Evolutionary conservation across 2,888 invertebrate species (phyloP).

Genomic region (Taphrorychus bicolor): DNA sequence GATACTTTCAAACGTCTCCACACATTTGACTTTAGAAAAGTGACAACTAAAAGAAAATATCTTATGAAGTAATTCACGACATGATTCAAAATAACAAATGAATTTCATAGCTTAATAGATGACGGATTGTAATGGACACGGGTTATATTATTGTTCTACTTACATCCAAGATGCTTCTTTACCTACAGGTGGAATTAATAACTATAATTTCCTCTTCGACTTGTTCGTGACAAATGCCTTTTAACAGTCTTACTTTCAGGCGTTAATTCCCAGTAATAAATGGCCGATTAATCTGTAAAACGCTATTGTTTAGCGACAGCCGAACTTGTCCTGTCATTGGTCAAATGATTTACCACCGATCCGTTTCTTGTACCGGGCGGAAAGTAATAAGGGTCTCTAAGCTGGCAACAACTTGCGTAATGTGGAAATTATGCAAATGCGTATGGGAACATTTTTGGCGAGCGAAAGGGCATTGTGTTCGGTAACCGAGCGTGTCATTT

Average conservation of each 20-base stretch:
- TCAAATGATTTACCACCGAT: slow-evolving; percentile 40
- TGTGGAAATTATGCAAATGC: slow-evolving; percentile 53
- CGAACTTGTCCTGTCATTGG: slow-evolving; percentile 39
- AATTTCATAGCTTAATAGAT: too few relatives aligned
- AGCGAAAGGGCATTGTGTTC: slow-evolving; percentile 22
- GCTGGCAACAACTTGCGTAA: slow-evolving; percentile 50
- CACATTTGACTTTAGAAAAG: neutral
- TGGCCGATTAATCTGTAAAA: slow-evolving; percentile 35
- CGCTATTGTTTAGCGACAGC: slow-evolving; percentile 37
- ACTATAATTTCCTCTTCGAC: neutral
- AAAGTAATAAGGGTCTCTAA: slow-evolving; percentile 46
- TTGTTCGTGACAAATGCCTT: neutral
- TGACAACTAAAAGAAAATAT: too few relatives aligned
- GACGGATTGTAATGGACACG: too few relatives aligned
- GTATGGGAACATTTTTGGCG: slow-evolving; percentile 35
- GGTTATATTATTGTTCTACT: too few relatives aligned
- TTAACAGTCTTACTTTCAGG: too few relatives aligned
- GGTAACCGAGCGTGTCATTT: slow-evolving; percentile 38
- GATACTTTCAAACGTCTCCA: neutral
- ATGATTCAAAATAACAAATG: too few relatives aligned
- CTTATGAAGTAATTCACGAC: too few relatives aligned
- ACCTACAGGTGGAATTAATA: neutral
- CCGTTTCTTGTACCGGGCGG: slow-evolving; percentile 43
- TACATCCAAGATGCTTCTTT: too few relatives aligned
- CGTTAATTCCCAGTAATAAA: slow-evolving; percentile 23